These are phyloP conservation scores for Acanthococcus lagerstroemiae DNA, from an alignment of 2,888 invertebrate species.

Conservation along the genomic window DNA sequence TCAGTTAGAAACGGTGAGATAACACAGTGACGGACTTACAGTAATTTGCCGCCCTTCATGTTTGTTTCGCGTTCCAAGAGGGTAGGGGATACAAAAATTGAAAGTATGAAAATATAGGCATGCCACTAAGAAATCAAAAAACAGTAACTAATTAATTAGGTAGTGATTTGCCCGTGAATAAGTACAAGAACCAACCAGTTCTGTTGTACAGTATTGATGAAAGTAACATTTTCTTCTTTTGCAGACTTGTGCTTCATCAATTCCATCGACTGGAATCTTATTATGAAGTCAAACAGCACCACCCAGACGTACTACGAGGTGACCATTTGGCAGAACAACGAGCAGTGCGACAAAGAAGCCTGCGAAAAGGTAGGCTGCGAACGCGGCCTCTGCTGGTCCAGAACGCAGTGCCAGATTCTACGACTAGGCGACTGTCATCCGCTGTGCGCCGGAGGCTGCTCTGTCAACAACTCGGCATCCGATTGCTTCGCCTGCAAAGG, in stretches of 20 bases:
- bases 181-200: too few species aligned
- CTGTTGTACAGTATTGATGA: too few species aligned
- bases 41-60: too few species aligned
- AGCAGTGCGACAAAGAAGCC: background rate
- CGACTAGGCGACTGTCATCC: constrained; percentile 39
- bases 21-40: too few species aligned
- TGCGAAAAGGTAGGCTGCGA: constrained; percentile 29
- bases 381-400: constrained; percentile 20
- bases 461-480: constrained; percentile 28
- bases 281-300: constrained; percentile 41
- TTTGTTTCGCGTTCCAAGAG: too few species aligned
- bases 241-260: constrained; percentile 72
- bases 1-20: too few species aligned
- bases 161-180: too few species aligned
- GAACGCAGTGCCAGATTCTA: constrained; percentile 32
- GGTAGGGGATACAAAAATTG: too few species aligned
- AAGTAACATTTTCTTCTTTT: too few species aligned
- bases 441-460: constrained; percentile 33
- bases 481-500: constrained; percentile 37
- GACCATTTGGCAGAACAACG: constrained; percentile 6
- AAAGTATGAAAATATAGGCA: too few species aligned
- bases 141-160: too few species aligned
- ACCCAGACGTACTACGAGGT: constrained; percentile 28
- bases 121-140: too few species aligned
- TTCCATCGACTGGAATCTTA: constrained; percentile 56